Evolutionary conservation across 2,113 vertebrate species (phyloP), one percentile per base, ranked within the genome.

Genomic region (rat (Rattus norvegicus)): DNA sequence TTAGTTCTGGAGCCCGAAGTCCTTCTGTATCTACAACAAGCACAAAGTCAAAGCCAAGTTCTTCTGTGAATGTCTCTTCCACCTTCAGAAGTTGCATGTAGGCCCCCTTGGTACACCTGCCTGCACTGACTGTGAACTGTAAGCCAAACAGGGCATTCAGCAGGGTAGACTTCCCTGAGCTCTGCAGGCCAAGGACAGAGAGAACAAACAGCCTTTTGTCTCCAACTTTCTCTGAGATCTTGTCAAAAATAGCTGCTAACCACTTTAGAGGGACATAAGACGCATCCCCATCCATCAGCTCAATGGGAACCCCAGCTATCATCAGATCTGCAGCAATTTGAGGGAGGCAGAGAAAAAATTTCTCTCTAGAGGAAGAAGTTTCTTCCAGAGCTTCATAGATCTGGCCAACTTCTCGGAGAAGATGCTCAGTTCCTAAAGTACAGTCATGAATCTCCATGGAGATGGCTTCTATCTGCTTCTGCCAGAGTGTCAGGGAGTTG

Each of bases 251-350:
- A 77, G 98, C 98, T n/a, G 92, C 92, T 20, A 99, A 97, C 99
- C 99, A 99, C 7, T 3, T 98, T 4, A 99, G 39, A 24, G 99
- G 98, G 13, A 99, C 95, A 10, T 99, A 98, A 19, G 98, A 98
- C 76, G 98, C 98, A 88, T 99, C 99, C 0, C 99, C 99, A 69
- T 99, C 99, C 98, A 99, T 99, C 85, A 99, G 97, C 95, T 99
- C 99, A 54, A 99, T 59, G 0, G 99, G 98, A 30, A 98, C 97
- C 7, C 99, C 99, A 10, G 92, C 98, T 88, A 98, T 94, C 98
- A 99, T 98, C 72, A 99, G 95, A 1, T 99, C 97, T 65, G 98
- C 99, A 72, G 98, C 98, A 75, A 99, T 97, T 16, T 97, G 93
- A 28, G 98, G 98, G 73, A 98, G 97, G 13, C 86, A 96, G 12